These are phyloP conservation scores for Synanthedon vespiformis DNA, from an alignment of 2,888 invertebrate genomes.

Conservation along the genomic window DNA sequence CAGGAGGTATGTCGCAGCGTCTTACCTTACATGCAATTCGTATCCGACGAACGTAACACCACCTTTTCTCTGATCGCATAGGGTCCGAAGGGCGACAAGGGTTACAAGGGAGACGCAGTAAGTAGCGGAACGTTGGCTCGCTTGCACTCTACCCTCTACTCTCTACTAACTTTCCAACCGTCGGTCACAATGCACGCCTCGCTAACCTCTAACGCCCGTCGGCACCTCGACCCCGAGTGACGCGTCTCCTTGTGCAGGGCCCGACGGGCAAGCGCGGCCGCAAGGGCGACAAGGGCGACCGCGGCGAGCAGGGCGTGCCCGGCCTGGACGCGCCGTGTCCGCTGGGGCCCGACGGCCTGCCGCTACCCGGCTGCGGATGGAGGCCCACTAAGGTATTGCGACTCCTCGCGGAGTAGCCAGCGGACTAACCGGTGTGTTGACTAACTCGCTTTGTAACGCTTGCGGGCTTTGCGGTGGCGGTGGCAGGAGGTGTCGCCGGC, in stretches of 20 bases:
- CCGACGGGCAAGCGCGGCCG: conserved; percentile 90
- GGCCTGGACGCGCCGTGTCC: conserved; percentile 99
- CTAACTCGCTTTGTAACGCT: neutral
- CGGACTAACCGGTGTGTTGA: no score
- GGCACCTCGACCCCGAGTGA: neutral
- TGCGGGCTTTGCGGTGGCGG: conserved; percentile 8
- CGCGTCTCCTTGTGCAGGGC: conserved; percentile 71
- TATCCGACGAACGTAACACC: conserved; percentile 1
- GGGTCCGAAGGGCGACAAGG: conserved; percentile 92
- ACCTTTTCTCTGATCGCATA: conserved; percentile 47
- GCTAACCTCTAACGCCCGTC: neutral
- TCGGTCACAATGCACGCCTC: neutral
- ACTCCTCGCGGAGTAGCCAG: neutral
- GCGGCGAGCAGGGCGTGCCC: conserved; percentile 96
- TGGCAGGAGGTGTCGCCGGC: conserved; percentile 13
- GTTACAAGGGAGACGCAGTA: conserved; percentile 86
- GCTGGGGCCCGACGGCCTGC: conserved; percentile 93
- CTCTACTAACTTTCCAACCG: neutral
- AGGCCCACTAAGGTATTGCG: conserved; percentile 82
- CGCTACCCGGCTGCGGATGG: conserved; percentile 96
- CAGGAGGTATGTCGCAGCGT: conserved; percentile 76
- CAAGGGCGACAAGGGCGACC: conserved; percentile 92
- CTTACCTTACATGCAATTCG: no score
- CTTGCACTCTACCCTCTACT: neutral
- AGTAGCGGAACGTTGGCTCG: conserved; percentile 44